A percentile compares a stretch with the other conserved stretches of the same genome.
phyloP scores from a whole-genome alignment of 2,797 vertebrate genomes.

The Leptoclinus maculatus region DNA sequence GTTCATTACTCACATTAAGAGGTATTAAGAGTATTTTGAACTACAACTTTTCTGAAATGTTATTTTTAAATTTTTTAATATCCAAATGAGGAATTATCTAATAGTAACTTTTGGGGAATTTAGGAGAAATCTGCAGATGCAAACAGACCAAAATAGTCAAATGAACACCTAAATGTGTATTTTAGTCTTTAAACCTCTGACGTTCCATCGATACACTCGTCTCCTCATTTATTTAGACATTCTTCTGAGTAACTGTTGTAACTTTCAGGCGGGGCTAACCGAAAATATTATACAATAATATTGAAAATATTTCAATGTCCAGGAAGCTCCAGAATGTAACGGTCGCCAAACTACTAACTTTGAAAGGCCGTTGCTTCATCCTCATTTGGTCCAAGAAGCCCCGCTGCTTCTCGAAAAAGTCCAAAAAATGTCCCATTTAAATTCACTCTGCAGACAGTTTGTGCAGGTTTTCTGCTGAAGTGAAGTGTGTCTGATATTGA shows the following conservation, averaged over 20 bases:
- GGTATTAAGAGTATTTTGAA: no score
- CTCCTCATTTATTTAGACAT: not conserved
- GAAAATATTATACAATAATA: no score
- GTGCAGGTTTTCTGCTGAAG: constrained; percentile 2
- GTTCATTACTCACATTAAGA: no score
- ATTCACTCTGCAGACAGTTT: not conserved
- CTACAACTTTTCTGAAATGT: no score
- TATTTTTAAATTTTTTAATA: no score
- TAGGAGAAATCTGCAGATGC: no score
- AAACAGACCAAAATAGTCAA: no score
- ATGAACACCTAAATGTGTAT: no score
- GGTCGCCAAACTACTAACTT: not conserved
- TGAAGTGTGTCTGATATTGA: constrained; percentile 13
- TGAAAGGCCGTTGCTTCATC: not conserved
- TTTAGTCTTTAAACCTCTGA: not conserved
- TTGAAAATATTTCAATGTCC: constrained; percentile 28
- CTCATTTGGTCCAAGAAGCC: not conserved
- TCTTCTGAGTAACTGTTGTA: constrained; percentile 13
- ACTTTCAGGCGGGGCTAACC: not conserved
- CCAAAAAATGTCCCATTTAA: not conserved
- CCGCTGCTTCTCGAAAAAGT: no score
- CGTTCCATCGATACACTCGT: no score
- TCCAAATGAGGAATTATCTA: no score
- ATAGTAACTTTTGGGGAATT: no score
- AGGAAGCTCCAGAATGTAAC: constrained; percentile 3